Evolutionary conservation across 2,797 vertebrate genomes (phyloP), one percentile per base, ranked within the genome.

Genomic region (Megaceryle alcyon): DNA sequence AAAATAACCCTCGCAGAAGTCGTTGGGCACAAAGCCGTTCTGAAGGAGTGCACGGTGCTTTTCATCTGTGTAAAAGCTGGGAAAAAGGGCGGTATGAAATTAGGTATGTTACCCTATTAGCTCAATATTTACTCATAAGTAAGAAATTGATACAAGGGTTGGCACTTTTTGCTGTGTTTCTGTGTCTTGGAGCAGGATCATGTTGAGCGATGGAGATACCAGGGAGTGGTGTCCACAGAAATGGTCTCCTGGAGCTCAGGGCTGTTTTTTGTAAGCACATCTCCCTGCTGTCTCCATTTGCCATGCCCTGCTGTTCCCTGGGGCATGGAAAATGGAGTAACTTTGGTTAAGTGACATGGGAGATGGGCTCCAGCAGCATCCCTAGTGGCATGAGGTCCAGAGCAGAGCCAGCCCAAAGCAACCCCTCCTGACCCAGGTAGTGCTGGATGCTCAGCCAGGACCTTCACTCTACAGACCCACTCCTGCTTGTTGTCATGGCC

Each of bases 91-190:
- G 12, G 48, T 21, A 22, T 14, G 51, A 3, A 9, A 33, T 41
- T 2, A 1, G 3, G 39, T 23, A 2, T 9, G 44, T 49, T 6
- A 2, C 18, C 13, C 9, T 1, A 1, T 8, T 35, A 7, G 10
- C n/a, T 70, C 7, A 5, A 4, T 7, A 4, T 61, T 60, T 43
- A 37, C 19, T 11, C n/a, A 6, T 3, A 28, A 41, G 31, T 9
- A 20, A 73, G 65, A 22, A 33, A 12, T 3, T 14, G 51, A 19
- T 48, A n/a, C 15, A 35, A 53, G 49, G 26, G 12, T 6, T 28
- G 41, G 11, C 16, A 10, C 60, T 64, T 35, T 35, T 1, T 0
- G 12, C 43, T n/a, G 46, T 3, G 46, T 10, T 31, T 21, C 59
- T 1, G 1, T 23, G 57, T 31, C 75, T 23, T 46, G 13, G 46